A percentile compares a stretch with the other conserved stretches of the same genome.
Conservation (phyloP, 2,797 vertebrate genomes). For the Periophthalmus magnuspinnatus region DNA sequence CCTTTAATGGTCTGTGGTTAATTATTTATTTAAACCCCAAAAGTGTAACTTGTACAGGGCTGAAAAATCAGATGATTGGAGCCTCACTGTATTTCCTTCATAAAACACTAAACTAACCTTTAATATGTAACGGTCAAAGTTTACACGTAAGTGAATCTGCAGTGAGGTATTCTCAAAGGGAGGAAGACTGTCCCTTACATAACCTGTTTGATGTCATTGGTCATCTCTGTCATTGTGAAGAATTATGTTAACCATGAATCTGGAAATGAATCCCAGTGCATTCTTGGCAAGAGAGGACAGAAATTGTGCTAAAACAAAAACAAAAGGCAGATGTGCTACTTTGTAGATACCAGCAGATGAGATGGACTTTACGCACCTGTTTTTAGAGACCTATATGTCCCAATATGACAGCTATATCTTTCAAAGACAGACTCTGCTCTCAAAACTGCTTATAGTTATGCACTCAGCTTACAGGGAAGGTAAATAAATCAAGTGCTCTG, state of each 20-base stretch:
- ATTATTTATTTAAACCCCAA: background rate
- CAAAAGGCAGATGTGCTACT: slow-evolving; percentile 33
- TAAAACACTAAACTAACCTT: background rate
- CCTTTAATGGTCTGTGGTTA: background rate
- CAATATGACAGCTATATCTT: slow-evolving; percentile 24
- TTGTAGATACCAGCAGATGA: background rate
- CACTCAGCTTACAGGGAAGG: slow-evolving; percentile 7
- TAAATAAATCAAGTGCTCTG: slow-evolving; percentile 2
- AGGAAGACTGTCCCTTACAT: background rate
- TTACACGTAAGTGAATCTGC: background rate
- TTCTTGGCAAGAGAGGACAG: slow-evolving; percentile 25
- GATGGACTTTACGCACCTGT: background rate
- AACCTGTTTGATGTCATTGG: background rate
- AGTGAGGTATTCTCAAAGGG: background rate
- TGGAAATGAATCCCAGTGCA: slow-evolving; percentile 18
- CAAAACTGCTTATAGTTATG: slow-evolving; percentile 65
- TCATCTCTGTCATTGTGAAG: background rate
- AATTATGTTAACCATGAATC: slow-evolving; percentile 19
- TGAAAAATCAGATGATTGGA: background rate
- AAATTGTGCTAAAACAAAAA: background rate
- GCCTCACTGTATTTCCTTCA: background rate
- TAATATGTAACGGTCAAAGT: background rate
- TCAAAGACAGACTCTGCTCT: slow-evolving; percentile 60
- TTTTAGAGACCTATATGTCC: background rate
- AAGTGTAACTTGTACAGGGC: background rate